Evolutionary conservation across 2,797 vertebrate genomes (phyloP).

Genomic region (Natrix natrix): DNA sequence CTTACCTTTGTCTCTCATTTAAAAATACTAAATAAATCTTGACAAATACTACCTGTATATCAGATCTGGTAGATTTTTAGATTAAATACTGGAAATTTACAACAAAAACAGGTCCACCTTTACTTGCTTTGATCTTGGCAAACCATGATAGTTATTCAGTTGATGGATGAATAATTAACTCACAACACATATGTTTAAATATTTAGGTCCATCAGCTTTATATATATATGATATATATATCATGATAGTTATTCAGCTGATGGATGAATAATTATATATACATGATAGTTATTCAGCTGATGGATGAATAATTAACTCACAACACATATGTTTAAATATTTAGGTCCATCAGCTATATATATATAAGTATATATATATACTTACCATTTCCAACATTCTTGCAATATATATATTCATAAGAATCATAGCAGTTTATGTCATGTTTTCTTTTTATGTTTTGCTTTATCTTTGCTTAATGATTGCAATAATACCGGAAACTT

Average conservation of each 20-base stretch:
- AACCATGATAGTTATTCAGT: neutral
- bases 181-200: constrained; percentile 5
- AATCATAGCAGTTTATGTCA: neutral
- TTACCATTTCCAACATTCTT: too few species aligned
- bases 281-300: neutral
- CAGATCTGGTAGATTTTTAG: neutral
- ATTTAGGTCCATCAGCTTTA: neutral
- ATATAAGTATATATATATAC: too few species aligned
- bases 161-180: neutral
- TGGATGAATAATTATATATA: too few species aligned
- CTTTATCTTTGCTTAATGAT: neutral
- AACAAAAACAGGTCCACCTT: neutral
- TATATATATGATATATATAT: neutral
- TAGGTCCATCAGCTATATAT: neutral
- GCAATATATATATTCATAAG: too few species aligned
- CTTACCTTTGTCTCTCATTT: neutral
- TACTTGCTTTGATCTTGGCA: neutral
- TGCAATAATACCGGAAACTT: neutral
- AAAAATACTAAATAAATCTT: neutral
- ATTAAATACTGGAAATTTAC: neutral
- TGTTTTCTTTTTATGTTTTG: neutral
- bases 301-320: constrained; percentile 2
- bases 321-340: constrained; percentile 4
- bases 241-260: too few species aligned
- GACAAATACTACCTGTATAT: neutral